Base-by-base conservation (phyloP, 2,888 invertebrate genomes). In the Patella ulyssiponensis region DNA sequence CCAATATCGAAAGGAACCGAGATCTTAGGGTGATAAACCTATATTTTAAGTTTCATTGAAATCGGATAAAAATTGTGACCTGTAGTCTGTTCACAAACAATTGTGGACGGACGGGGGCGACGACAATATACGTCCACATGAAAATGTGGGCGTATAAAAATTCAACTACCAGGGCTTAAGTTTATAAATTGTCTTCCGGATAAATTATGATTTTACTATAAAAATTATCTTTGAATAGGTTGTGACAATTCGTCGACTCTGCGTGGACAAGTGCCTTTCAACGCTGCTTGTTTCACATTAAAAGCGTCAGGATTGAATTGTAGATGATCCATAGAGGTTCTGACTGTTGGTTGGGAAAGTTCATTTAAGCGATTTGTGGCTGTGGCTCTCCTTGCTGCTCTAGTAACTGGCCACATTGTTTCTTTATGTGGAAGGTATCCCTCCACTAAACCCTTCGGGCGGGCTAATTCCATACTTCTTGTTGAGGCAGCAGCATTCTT, bases 281-380 rank as follows among this genome's bases (percentile, higher is more conserved):
- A 82, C 4, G 90, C 90, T 44, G 81, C 80, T 70, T 83, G 84
- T 80, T 87, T 89, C 5, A 90, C 90, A 27, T 86, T 20, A 81
- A 90, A 90, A 33, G 90, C 90, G 56, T 89, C 87, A 52, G 90
- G 89, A 80, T 90, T 88, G 77, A 89, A 90, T 84, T 89, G 90
- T 78, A 90, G 86, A 77, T 88, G 87, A 81, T 90, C 90, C 90
- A 90, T 90, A n/a, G 88, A 85, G 53, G 86, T 88, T 33, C 90
- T 78, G 11, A 88, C 83, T 69, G 89, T 84, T 74, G 90, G 90
- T 56, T 78, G 79, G 17, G 86, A 79, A 72, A 89, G 82, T 77
- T 88, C 87, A 44, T 82, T 82, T 7, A 88, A 69, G 7, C 89
- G 79, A 0, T 81, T 81, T 17, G 85, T 81, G 11, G 86, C 80